Conservation (phyloP, 2,888 invertebrate genomes). For the Pollenia labialis region DNA sequence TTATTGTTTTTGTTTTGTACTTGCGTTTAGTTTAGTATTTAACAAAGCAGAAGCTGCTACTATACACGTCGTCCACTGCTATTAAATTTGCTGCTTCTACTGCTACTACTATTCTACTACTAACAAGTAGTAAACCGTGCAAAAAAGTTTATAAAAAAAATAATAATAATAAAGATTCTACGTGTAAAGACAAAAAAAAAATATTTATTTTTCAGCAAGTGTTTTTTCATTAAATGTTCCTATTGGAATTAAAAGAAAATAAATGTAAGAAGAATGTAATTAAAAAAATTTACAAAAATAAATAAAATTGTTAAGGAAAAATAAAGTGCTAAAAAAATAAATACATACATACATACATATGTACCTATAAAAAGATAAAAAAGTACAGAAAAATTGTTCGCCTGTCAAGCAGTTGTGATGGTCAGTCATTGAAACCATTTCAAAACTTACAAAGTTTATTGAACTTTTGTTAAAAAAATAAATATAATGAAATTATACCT, state of each 20-base stretch:
- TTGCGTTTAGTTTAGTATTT: slow-evolving; percentile 71
- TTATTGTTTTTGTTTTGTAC: slow-evolving; percentile 68
- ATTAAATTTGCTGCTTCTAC: slow-evolving; percentile 62
- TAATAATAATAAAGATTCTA: background rate
- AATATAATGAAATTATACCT: background rate
- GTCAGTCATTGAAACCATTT: slow-evolving; percentile 44
- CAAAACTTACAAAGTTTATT: slow-evolving; percentile 44
- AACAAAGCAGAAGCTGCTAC: slow-evolving; percentile 72
- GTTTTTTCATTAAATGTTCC: slow-evolving; percentile 28
- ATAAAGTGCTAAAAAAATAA: slow-evolving; percentile 36
- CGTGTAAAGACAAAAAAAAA: slow-evolving; percentile 4
- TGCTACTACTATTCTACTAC: slow-evolving; percentile 43
- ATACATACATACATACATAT: background rate
- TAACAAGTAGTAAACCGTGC: slow-evolving; percentile 50
- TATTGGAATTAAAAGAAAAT: slow-evolving; percentile 19
- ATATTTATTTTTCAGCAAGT: slow-evolving; percentile 5
- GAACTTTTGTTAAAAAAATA: slow-evolving; percentile 34
- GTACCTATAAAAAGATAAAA: background rate
- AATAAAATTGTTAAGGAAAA: background rate
- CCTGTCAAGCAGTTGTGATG: slow-evolving; percentile 14
- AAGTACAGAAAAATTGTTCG: background rate
- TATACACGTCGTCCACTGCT: slow-evolving; percentile 62
- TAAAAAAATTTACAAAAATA: slow-evolving; percentile 1
- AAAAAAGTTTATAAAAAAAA: slow-evolving; percentile 34
- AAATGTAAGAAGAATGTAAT: background rate